Conservation (phyloP, 2,113 vertebrate species). For the Pyxicephalus adspersus region DNA sequence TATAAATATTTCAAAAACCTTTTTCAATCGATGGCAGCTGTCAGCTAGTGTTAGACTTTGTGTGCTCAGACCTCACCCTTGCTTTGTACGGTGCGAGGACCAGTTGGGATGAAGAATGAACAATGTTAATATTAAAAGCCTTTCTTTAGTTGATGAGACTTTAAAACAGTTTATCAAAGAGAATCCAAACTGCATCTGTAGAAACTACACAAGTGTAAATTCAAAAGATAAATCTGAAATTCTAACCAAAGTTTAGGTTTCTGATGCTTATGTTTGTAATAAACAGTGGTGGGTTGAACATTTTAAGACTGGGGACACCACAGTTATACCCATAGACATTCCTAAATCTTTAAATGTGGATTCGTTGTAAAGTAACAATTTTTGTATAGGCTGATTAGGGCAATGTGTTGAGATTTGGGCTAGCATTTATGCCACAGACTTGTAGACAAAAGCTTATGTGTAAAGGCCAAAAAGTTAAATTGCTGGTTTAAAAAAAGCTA, state of each 20-base stretch:
- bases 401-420: no score
- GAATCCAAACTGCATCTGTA: neutral
- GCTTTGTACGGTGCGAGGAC: neutral
- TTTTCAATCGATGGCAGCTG: conserved; percentile 43
- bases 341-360: no score
- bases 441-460: no score
- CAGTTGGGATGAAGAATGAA: neutral
- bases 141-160: neutral
- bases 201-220: neutral
- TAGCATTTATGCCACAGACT: no score
- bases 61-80: conserved; percentile 16
- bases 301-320: no score
- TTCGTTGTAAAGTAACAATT: no score
- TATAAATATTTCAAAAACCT: conserved; percentile 50
- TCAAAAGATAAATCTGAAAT: neutral
- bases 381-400: no score
- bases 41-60: conserved; percentile 42
- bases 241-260: neutral
- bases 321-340: no score
- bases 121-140: neutral
- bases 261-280: neutral
- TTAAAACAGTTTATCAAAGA: conserved; percentile 1
- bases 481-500: no score
- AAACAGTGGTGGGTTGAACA: no score
- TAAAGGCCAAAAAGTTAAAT: no score